These are phyloP conservation scores for Graptemys geographica DNA, from an alignment of 2,797 vertebrate genomes.

Conservation along the genomic window DNA sequence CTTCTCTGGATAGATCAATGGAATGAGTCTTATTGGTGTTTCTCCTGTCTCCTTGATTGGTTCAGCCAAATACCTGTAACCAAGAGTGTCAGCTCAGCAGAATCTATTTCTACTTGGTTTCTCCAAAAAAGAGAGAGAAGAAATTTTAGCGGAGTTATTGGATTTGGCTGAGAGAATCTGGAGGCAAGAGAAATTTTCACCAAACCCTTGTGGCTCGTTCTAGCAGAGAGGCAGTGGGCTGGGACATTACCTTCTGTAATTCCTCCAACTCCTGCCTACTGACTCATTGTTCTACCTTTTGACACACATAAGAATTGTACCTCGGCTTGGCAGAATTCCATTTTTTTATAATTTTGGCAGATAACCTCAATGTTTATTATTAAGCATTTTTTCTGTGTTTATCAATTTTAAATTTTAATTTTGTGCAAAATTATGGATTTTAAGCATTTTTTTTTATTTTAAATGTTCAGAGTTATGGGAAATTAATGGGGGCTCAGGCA, in stretches of 20 bases:
- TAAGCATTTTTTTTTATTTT: not conserved
- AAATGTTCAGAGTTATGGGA: not conserved
- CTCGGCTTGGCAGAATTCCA: not conserved
- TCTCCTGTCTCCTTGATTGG: not conserved
- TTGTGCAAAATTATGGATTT: not conserved
- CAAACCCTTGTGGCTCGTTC: not conserved
- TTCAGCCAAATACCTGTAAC: not conserved
- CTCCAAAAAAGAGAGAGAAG: not conserved
- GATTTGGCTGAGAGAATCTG: not conserved
- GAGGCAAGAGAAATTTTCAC: not conserved
- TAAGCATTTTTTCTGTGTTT: not conserved
- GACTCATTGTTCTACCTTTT: not conserved
- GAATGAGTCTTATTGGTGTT: not conserved
- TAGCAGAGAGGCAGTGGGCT: not conserved
- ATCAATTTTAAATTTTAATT: not conserved
- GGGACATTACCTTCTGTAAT: not conserved
- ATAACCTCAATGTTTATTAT: not conserved
- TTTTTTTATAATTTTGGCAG: not conserved
- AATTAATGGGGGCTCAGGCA: not conserved
- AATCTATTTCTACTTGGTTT: not conserved
- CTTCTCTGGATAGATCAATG: not conserved
- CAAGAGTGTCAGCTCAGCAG: not conserved
- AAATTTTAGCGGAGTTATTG: not conserved
- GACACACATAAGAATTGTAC: not conserved
- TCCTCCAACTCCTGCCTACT: not conserved